Evolutionary conservation across 2,797 vertebrate genomes (phyloP).

Genomic region (Protonibea diacanthus): DNA sequence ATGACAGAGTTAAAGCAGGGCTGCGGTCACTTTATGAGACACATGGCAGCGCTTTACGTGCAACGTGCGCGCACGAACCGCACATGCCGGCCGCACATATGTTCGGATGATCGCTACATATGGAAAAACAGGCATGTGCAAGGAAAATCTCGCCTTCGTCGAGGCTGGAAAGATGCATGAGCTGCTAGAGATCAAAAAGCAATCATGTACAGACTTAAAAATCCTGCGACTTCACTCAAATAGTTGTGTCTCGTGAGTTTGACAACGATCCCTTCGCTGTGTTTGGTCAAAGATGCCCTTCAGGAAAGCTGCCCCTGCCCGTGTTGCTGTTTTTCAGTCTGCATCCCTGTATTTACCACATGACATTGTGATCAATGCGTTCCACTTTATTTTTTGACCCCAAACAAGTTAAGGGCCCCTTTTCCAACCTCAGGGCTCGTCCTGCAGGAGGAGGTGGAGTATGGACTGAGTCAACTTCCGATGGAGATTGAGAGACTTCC

Average conservation of each 20-base stretch:
- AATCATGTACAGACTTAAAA: background rate
- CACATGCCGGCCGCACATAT: constrained; percentile 16
- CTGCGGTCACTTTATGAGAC: constrained; percentile 39
- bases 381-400: constrained; percentile 28
- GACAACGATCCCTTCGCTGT: no score
- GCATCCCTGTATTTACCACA: background rate
- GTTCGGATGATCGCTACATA: background rate
- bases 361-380: constrained; percentile 22
- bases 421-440: constrained; percentile 1
- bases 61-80: background rate
- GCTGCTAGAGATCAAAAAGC: no score
- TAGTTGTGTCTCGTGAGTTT: background rate
- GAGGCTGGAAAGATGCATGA: no score
- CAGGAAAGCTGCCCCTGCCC: background rate
- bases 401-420: constrained; percentile 5
- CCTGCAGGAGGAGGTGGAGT: constrained; percentile 28
- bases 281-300: background rate
- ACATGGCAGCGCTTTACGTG: constrained; percentile 55
- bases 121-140: background rate
- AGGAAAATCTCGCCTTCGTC: background rate
- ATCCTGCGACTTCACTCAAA: background rate
- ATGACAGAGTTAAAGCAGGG: constrained; percentile 52
- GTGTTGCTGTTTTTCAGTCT: constrained; percentile 2
- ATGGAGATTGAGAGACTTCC: constrained; percentile 48
- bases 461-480: constrained; percentile 32